These are phyloP conservation scores for Hemicentrotus pulcherrimus DNA, from an alignment of 35 echinoderm and acorn worm species.

Conservation along the genomic window DNA sequence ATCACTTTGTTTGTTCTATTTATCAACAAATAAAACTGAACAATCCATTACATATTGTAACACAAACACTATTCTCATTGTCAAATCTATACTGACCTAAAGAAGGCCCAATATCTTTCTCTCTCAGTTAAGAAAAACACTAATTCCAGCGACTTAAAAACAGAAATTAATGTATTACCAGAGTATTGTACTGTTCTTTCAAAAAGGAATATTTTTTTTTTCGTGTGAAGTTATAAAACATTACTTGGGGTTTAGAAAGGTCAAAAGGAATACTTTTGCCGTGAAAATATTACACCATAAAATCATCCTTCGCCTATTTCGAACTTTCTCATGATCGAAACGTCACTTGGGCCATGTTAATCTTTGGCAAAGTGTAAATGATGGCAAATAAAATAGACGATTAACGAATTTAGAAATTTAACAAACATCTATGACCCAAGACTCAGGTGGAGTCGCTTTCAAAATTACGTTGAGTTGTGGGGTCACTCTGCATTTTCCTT, in stretches of 20 bases:
- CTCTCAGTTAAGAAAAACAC: background rate
- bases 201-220: background rate
- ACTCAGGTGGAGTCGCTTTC: too few species aligned
- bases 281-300: background rate
- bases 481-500: too few species aligned
- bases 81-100: background rate
- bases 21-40: slow-evolving; percentile 20
- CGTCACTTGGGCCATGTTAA: too few species aligned
- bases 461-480: too few species aligned
- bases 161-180: background rate
- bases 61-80: background rate
- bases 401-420: too few species aligned
- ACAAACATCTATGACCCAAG: too few species aligned
- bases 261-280: background rate
- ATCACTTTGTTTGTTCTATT: background rate
- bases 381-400: too few species aligned
- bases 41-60: slow-evolving; percentile 3
- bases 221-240: background rate
- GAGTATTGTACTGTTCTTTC: background rate
- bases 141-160: background rate
- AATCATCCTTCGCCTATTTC: background rate
- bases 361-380: too few species aligned
- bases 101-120: background rate
- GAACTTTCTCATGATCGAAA: too few species aligned
- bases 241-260: background rate